phyloP scores from a whole-genome alignment of 2,888 invertebrate species.

The Philonicus albiceps region DNA sequence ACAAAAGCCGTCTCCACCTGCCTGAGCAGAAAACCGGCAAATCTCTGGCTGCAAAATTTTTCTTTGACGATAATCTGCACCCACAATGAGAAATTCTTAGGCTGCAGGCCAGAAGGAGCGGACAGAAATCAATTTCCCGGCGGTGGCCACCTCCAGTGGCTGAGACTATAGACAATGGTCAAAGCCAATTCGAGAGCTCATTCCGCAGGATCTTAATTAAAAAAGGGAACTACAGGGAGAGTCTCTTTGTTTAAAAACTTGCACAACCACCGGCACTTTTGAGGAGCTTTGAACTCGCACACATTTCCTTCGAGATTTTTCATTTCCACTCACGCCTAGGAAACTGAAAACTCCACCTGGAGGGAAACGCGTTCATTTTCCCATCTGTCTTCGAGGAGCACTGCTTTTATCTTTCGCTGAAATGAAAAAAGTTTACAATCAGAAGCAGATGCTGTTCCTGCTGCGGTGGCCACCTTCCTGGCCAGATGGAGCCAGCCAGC shows the following conservation, averaged over 20 bases:
- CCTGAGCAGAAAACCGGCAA: neutral
- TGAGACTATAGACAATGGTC: conserved; percentile 17
- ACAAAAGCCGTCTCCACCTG: neutral
- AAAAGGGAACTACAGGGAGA: neutral
- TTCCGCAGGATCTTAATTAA: conserved; percentile 17
- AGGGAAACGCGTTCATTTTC: conserved; percentile 1
- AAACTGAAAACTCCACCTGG: neutral
- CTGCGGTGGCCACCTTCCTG: conserved; percentile 15
- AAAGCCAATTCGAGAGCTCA: conserved; percentile 15
- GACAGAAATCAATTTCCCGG: conserved; percentile 12
- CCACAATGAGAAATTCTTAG: conserved; percentile 2
- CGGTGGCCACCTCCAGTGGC: neutral
- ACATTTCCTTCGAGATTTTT: conserved; percentile 17
- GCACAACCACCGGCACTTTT: neutral
- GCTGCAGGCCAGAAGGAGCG: neutral
- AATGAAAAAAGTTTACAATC: conserved; percentile 33
- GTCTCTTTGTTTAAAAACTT: conserved; percentile 4
- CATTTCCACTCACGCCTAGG: neutral
- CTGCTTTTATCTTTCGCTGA: neutral
- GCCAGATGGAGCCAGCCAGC: neutral
- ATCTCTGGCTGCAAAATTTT: neutral
- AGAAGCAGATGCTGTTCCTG: conserved; percentile 18
- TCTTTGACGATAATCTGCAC: neutral
- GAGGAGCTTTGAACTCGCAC: conserved; percentile 13
- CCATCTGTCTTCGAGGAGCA: conserved; percentile 21